Conservation (phyloP, 2,888 invertebrate genomes). For the Opisthograptis luteolata region DNA sequence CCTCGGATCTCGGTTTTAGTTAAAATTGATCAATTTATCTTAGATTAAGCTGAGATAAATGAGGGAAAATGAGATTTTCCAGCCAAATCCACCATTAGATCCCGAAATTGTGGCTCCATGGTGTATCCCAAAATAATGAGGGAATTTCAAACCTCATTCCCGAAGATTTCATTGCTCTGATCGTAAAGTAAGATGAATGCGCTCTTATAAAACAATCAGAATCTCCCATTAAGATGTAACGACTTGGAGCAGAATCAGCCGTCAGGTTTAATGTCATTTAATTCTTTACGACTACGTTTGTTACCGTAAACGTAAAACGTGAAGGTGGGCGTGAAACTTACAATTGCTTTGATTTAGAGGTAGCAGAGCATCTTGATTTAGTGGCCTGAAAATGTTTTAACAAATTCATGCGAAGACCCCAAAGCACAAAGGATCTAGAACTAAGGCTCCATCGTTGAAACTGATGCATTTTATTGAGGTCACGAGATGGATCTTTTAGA, state of each 20-base stretch:
- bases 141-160: conserved; percentile 28
- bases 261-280: conserved; percentile 33
- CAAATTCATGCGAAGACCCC: no score
- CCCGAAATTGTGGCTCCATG: conserved; percentile 19
- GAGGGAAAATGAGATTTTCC: conserved; percentile 10
- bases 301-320: conserved; percentile 10
- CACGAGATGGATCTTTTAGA: no score
- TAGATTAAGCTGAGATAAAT: conserved; percentile 18
- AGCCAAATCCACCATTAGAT: conserved; percentile 15
- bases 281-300: conserved; percentile 30
- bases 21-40: conserved; percentile 19
- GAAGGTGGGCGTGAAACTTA: conserved; percentile 11
- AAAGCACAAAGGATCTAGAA: no score
- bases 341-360: background rate
- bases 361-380: background rate
- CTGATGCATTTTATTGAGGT: no score
- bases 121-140: conserved; percentile 32
- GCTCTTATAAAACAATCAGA: conserved; percentile 37
- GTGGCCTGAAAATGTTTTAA: background rate
- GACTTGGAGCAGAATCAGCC: conserved; percentile 23
- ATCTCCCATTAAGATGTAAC: conserved; percentile 32
- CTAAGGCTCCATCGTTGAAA: no score
- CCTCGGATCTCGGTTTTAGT: background rate
- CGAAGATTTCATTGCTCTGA: conserved; percentile 31
- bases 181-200: conserved; percentile 39